Evolutionary conservation across 1,140 invertebrate genomes (phyloP).

Genomic region (Melanaphis sacchari): DNA sequence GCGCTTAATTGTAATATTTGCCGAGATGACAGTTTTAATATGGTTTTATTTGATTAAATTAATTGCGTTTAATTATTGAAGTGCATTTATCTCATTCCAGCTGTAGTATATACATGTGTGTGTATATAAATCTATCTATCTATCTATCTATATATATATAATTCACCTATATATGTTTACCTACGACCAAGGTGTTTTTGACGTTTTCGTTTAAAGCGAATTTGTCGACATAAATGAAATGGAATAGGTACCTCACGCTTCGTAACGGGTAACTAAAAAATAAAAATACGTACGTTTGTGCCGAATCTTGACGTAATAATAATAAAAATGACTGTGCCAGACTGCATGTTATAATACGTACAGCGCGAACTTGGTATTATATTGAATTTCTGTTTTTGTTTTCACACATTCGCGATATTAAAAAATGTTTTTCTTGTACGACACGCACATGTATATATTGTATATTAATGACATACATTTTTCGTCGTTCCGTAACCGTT

Average conservation of each 20-base stretch:
- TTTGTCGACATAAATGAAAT: neutral
- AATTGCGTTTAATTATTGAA: constrained; percentile 13
- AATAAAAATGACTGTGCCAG: neutral
- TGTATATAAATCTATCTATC: too few species aligned
- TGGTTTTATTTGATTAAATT: neutral
- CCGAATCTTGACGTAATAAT: neutral
- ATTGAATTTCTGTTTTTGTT: constrained; percentile 9
- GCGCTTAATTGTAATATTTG: neutral
- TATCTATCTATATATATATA: too few species aligned
- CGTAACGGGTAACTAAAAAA: neutral
- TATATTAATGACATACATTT: constrained; percentile 16
- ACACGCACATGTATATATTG: neutral
- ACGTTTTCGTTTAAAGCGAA: constrained; percentile 8
- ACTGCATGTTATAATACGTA: neutral
- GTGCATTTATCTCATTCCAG: neutral
- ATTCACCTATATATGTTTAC: neutral
- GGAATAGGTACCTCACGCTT: neutral
- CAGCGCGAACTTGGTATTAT: neutral
- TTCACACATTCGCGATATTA: constrained; percentile 12
- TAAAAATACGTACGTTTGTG: neutral
- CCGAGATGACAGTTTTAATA: neutral
- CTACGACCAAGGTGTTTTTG: neutral
- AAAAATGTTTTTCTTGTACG: constrained; percentile 10
- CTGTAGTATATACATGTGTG: neutral
- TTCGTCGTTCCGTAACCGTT: neutral